phyloP scores from a whole-genome alignment of 2,113 vertebrate species.

The Carassius gibelio region DNA sequence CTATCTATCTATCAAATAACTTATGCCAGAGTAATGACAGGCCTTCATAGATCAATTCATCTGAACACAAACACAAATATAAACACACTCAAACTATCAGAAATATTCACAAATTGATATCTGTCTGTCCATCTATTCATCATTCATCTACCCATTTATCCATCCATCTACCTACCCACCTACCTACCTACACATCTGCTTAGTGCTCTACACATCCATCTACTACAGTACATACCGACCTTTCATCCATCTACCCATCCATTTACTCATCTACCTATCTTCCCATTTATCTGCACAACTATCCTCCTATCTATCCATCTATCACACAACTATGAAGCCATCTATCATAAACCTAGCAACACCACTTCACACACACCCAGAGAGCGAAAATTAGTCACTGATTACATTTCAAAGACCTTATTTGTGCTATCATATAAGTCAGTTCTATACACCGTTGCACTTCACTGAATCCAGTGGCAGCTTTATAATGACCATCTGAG shows the following conservation, averaged over 20 bases:
- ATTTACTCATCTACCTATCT: not conserved
- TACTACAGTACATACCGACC: too few species aligned
- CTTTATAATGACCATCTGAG: constrained; percentile 13
- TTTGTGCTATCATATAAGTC: constrained; percentile 9
- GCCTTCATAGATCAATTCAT: constrained; percentile 80
- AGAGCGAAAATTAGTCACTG: not conserved
- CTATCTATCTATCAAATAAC: constrained; percentile 78
- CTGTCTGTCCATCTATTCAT: not conserved
- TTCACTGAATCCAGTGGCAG: not conserved
- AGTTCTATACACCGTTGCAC: not conserved
- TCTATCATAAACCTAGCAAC: not conserved
- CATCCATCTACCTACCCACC: not conserved
- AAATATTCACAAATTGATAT: not conserved
- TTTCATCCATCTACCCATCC: not conserved
- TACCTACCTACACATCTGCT: not conserved
- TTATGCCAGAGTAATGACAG: constrained; percentile 89
- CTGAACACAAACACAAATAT: constrained; percentile 57
- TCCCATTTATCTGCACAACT: too few species aligned
- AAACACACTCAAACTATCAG: constrained; percentile 6
- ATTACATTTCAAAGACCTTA: constrained; percentile 11
- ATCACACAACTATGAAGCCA: not conserved
- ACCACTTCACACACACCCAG: not conserved
- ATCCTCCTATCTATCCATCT: not conserved
- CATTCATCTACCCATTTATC: not conserved
- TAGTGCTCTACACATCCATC: too few species aligned